phyloP scores from a whole-genome alignment of 2,888 invertebrate species.

The Eurois occulta region DNA sequence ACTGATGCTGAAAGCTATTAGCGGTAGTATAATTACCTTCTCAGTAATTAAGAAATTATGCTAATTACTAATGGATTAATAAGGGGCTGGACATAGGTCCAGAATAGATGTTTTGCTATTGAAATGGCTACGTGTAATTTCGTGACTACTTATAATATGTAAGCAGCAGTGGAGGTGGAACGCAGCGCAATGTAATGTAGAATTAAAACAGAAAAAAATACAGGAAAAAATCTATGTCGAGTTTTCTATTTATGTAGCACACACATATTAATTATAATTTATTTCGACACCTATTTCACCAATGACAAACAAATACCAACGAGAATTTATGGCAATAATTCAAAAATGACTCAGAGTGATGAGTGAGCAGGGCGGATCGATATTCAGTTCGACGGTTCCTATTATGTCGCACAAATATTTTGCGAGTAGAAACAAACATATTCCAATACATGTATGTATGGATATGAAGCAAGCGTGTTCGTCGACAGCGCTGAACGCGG shows the following conservation, averaged over 20 bases:
- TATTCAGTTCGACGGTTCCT: slow-evolving; percentile 28
- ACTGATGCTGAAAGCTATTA: slow-evolving; percentile 1
- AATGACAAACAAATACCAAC: slow-evolving; percentile 1
- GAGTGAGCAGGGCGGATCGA: slow-evolving; percentile 36
- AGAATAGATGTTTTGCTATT: background rate
- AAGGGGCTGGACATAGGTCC: background rate
- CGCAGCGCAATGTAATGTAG: background rate
- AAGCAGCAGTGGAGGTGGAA: background rate
- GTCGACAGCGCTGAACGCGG: slow-evolving; percentile 25
- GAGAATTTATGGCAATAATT: slow-evolving; percentile 26
- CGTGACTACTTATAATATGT: slow-evolving; percentile 4
- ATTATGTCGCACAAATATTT: slow-evolving; percentile 34
- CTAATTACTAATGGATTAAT: slow-evolving; percentile 11
- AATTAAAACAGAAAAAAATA: background rate
- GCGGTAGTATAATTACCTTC: background rate
- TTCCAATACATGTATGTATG: slow-evolving; percentile 2
- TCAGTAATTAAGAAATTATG: background rate
- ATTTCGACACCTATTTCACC: background rate
- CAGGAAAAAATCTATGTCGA: background rate
- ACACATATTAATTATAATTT: slow-evolving; percentile 3
- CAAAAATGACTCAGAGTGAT: slow-evolving; percentile 31
- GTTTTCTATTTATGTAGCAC: background rate
- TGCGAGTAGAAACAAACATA: slow-evolving; percentile 24
- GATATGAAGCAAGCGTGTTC: slow-evolving; percentile 19
- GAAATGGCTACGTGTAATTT: too few species aligned